Conservation (phyloP, 1,140 invertebrate species). For the Babylonia areolata region DNA sequence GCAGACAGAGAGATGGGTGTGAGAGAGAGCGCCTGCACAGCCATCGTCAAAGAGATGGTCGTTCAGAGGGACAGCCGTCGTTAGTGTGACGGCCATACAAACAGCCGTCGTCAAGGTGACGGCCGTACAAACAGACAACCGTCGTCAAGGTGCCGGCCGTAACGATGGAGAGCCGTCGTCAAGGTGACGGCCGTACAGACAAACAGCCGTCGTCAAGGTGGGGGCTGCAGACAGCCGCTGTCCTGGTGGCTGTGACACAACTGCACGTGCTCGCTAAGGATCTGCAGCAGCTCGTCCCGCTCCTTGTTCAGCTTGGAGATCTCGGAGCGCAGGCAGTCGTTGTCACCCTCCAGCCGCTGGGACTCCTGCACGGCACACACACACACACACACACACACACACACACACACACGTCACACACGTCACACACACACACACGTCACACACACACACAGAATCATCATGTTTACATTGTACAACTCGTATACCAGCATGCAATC, state of each 20-base stretch:
- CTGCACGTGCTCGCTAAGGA: slow-evolving; percentile 46
- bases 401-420: slow-evolving; percentile 14
- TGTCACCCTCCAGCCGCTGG: slow-evolving; percentile 46
- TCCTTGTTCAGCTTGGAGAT: slow-evolving; percentile 50
- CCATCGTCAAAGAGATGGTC: too few species aligned
- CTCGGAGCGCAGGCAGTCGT: slow-evolving; percentile 44
- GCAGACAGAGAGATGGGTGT: too few species aligned
- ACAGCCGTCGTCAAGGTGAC: background rate
- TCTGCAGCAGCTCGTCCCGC: slow-evolving; percentile 44
- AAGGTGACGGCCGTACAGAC: background rate
- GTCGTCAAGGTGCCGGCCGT: too few species aligned
- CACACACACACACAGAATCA: background rate
- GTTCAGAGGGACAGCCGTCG: too few species aligned
- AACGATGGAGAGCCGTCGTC: background rate
- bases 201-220: slow-evolving; percentile 21
- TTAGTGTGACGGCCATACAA: too few species aligned
- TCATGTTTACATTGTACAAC: too few species aligned
- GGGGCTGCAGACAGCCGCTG: slow-evolving; percentile 19
- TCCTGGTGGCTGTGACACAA: slow-evolving; percentile 35
- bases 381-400: slow-evolving; percentile 18
- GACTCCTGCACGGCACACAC: slow-evolving; percentile 50
- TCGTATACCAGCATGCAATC: too few species aligned
- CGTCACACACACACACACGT: slow-evolving; percentile 16
- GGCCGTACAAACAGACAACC: too few species aligned
- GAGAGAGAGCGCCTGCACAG: too few species aligned